A percentile compares a stretch with the other conserved stretches of the same genome.
phyloP scores from a whole-genome alignment of 2,797 vertebrate species.

The Clarias laeviceps region DNA sequence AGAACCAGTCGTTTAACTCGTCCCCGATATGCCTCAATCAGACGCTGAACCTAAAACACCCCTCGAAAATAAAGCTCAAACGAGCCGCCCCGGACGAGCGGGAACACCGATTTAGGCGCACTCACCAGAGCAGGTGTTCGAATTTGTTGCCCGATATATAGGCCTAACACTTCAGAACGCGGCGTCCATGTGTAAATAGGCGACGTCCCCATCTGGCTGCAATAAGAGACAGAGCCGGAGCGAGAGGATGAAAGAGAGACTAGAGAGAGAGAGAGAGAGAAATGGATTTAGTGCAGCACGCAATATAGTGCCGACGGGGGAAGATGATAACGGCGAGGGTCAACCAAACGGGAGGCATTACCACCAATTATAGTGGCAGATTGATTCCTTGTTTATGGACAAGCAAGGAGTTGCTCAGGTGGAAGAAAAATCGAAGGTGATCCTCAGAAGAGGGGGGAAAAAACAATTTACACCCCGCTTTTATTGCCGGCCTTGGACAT shows the following conservation, averaged over 20 bases:
- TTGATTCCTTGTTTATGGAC: constrained; percentile 51
- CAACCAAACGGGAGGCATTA: constrained; percentile 50
- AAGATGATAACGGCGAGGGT: constrained; percentile 46
- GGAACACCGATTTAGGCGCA: constrained; percentile 34
- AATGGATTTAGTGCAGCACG: constrained; percentile 19
- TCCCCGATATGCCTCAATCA: background rate
- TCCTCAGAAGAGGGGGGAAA: constrained; percentile 23
- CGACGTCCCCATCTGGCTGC: constrained; percentile 50
- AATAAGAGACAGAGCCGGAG: constrained; percentile 8
- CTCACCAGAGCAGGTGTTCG: constrained; percentile 55
- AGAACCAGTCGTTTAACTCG: constrained; percentile 20
- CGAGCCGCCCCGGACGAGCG: constrained; percentile 19
- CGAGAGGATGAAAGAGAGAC: constrained; percentile 23
- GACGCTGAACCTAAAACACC: constrained; percentile 9
- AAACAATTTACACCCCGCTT: constrained; percentile 34
- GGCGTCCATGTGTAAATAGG: constrained; percentile 46
- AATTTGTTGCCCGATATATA: constrained; percentile 47
- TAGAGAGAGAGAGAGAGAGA: constrained; percentile 10
- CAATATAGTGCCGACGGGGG: constrained; percentile 30
- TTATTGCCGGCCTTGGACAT: constrained; percentile 49
- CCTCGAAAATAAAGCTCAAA: constrained; percentile 12
- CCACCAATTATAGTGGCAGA: constrained; percentile 52
- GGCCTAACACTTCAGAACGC: constrained; percentile 50
- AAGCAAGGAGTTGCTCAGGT: constrained; percentile 42
- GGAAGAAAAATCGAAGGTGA: constrained; percentile 33